These are phyloP conservation scores for Onchidella celtica DNA, from an alignment of 2,888 invertebrate species.

Conservation along the genomic window DNA sequence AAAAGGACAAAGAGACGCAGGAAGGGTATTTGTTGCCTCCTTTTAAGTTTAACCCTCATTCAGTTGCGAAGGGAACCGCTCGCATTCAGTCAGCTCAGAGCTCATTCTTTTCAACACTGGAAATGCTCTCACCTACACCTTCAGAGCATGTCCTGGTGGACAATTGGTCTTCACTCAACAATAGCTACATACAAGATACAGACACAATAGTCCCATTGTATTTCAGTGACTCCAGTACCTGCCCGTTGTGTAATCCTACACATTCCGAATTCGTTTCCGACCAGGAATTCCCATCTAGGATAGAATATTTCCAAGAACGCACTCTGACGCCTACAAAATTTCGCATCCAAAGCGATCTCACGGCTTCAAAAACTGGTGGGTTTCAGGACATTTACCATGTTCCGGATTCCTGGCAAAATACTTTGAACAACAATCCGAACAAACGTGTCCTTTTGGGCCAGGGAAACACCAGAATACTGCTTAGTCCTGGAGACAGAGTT, in stretches of 20 bases:
- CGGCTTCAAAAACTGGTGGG: too few species aligned
- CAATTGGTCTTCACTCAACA: neutral
- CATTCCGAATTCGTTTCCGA: neutral
- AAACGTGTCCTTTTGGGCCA: too few species aligned
- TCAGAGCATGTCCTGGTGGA: neutral
- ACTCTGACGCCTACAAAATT: constrained; percentile 43
- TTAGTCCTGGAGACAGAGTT: constrained; percentile 23
- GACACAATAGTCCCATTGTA: neutral
- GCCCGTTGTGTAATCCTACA: neutral
- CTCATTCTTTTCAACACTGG: constrained; percentile 24
- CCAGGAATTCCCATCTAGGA: neutral
- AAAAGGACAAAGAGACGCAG: too few species aligned
- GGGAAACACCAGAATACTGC: too few species aligned
- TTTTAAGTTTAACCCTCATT: too few species aligned
- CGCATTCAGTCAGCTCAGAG: too few species aligned
- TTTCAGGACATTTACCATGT: too few species aligned
- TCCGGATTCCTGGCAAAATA: too few species aligned
- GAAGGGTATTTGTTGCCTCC: too few species aligned
- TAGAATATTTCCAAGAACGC: constrained; percentile 23
- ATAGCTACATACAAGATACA: neutral
- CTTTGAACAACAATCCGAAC: too few species aligned
- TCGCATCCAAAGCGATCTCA: constrained; percentile 7
- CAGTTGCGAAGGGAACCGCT: too few species aligned
- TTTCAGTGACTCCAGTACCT: neutral
- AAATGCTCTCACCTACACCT: neutral